Base-by-base conservation (phyloP, 2,113 vertebrate genomes). In the Ctenodactylus gundi region DNA sequence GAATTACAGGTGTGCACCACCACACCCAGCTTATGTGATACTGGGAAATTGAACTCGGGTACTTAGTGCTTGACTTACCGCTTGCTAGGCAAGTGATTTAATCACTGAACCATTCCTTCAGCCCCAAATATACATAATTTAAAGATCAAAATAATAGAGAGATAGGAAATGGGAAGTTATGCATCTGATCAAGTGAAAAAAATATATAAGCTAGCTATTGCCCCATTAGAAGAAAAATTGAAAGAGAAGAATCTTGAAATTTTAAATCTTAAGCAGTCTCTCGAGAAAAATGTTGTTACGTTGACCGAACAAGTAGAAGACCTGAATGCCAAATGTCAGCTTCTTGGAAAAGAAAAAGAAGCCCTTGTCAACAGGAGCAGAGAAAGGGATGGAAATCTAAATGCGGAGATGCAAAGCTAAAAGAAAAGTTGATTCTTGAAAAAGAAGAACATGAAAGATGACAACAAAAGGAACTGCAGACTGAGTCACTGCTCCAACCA, bases 341-440 rank as follows among this genome's bases (percentile, higher is more conserved):
- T 97, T 51, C 98, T 99, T 65, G 98, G 99, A 93, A 97, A 98
- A 57, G 99, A 99, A 93, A 99, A 99, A 98, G 98, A 98, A 58
- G 95, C 96, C 29, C 96, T 97, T 4, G 18, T 94, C 31, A 88
- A 9, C 49, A 98, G 98, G 85, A 98, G 97, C 1, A 95, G 97
- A 93, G 98, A 86, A 95, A 97, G 88, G 76, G 62, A 98, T 4
- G 97, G 98, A 95, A 98, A 95, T 92, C 90, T 99, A 75, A 98
- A 97, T 96, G 82, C 97, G 20, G 98, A 99, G 96, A 96, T 99
- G 29, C 90, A 95, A 93, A 68, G 93, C 20, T 99, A 55, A 99
- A 98, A 96, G 98, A 98, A 73, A 97, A 93, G 53, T 85, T 97
- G 53, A 51, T 15, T 89, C 97, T 98, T 44, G 96, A 98, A 93